A percentile compares a stretch with the other conserved stretches of the same genome.
Evolutionary conservation across 2,797 vertebrate species (phyloP).

Genomic region (Myoxocephalus aenaeus): DNA sequence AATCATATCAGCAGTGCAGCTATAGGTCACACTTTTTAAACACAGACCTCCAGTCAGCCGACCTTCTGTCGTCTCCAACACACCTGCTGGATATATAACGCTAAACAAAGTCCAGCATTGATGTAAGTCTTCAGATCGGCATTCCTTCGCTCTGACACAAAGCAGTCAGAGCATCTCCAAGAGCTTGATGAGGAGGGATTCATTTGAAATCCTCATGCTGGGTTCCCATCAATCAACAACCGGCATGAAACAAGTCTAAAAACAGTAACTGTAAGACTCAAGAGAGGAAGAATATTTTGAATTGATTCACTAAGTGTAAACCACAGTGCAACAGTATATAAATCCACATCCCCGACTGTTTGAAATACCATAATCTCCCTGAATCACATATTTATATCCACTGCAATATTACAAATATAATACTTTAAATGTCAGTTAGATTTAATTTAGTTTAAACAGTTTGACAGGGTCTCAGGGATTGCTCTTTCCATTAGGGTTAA

Average conservation of each 20-base stretch:
- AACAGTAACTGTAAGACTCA: neutral
- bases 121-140: constrained; percentile 4
- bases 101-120: constrained; percentile 32
- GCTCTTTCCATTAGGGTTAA: constrained; percentile 7
- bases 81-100: constrained; percentile 27
- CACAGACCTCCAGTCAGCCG: constrained; percentile 28
- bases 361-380: constrained; percentile 23
- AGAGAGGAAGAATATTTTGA: neutral
- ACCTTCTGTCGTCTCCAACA: neutral
- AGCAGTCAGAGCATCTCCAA: constrained; percentile 19
- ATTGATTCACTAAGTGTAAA: constrained; percentile 6
- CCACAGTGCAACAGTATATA: neutral
- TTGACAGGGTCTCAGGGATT: neutral
- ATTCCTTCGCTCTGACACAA: constrained; percentile 50
- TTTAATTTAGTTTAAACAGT: constrained; percentile 35
- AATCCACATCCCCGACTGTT: constrained; percentile 12
- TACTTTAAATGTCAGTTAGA: constrained; percentile 5
- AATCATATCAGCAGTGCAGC: constrained; percentile 18
- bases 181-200: constrained; percentile 28
- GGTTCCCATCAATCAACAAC: constrained; percentile 40
- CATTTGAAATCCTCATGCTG: constrained; percentile 29
- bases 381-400: neutral
- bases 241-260: neutral
- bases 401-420: neutral
- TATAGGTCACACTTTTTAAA: constrained; percentile 5